Base-by-base conservation (phyloP, 1,140 invertebrate genomes). In the Panagrolaimus sp. region DNA sequence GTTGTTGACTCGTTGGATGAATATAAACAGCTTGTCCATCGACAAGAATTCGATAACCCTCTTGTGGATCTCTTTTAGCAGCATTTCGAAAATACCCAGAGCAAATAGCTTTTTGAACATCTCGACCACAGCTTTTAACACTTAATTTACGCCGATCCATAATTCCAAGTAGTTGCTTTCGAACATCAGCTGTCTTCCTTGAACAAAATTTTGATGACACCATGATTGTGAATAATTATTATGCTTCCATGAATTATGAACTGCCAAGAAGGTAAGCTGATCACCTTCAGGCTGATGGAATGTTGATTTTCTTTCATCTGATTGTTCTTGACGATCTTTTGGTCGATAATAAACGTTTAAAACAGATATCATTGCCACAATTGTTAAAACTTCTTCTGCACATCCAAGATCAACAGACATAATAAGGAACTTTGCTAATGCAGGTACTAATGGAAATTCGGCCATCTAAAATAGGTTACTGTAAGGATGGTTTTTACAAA, bases 161-260 rank as follows among this genome's bases (percentile, higher is more conserved):
- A 26, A 83, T 83, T 67, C 73, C 94, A 0, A 98, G 85, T 72
- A 99, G 85, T 84, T 99, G 96, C 86, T 99, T 98, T 8, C 96
- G 87, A 0, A 99, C 94, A 86, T 99, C 96, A 99, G 84, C 0
- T 94, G 98, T 24, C 96, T 85, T 43, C 95, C 93, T 86, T 99
- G 96, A 8, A 99, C 93, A 85, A 98, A 99, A 86, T 99, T 99
- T 84, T 99, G 96, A 83, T 96, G 97, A 84, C 96, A 99, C 96
- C 96, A 99, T 0, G 94, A 92, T 84, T 94, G 96, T 0, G 92
- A 95, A 84, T 97, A 98, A 83, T 98, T 96, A 84, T 98, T 97
- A 81, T 97, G 97, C 81, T 93, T 93, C 96, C 96, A 99, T 26
- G 94, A 95, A 83, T 99, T 99, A 83, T 97, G 99, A 3, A 99